Evolutionary conservation across 1,140 invertebrate species (phyloP), one percentile per base, ranked within the genome.

Genomic region (Fopius arisanus): DNA sequence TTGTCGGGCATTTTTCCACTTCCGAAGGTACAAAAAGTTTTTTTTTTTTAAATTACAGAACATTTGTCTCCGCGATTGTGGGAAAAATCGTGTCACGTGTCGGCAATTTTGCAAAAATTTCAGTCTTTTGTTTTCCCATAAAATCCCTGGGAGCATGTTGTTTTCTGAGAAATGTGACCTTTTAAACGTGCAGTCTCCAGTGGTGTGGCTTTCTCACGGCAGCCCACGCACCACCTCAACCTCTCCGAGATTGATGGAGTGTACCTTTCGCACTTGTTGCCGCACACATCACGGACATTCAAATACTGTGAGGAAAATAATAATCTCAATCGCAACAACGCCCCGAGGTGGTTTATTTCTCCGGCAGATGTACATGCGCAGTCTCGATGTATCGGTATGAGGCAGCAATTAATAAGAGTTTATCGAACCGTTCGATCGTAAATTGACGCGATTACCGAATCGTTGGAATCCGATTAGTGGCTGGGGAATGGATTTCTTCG

Each of bases 101-200:
- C 5, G 5, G 43, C 43, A n/a, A 48, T 48, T 59, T 59, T 12
- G 21, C 10, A 59, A 59, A 59, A 59, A 59, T 59, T n/a, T 19
- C 19, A 19, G 19, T 26, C 21, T 28, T 59, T 59, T 66, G 62
- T 48, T 62, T 70, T 63, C 67, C 28, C 75, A 54, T 12, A 33
- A 54, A 71, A 51, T 28, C 26, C 14, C 67, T 28, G 28, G 43
- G 65, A 48, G 48, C 72, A 62, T 40, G 29, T 40, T 51, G 72
- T 81, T 81, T 81, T 80, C 79, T 78, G 37, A 80, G 76, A 82
- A 80, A 83, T 80, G 81, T 82, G 78, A 82, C 80, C 81, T 82
- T 82, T 82, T 71, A 73, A 77, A 77, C 70, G 68, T 63, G 67
- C 74, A 73, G 72, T 71, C 74, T 66, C 72, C 16, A 63, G 62